Evolutionary conservation across 2,113 vertebrate genomes (phyloP).

Genomic region (Paraplagusia blochii): DNA sequence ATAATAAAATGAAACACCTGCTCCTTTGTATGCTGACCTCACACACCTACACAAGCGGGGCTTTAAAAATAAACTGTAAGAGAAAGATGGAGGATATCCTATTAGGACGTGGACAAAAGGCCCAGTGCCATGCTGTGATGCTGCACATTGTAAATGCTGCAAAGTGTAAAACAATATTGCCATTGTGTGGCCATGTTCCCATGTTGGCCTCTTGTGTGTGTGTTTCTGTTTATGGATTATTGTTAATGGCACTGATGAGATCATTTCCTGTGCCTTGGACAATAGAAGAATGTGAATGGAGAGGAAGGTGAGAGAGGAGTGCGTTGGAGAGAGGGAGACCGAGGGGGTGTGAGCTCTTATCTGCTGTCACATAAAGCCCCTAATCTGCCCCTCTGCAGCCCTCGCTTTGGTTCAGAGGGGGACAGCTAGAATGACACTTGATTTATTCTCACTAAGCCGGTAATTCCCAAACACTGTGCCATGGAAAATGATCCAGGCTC

Average conservation of each 20-base stretch:
- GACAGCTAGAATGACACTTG: background rate
- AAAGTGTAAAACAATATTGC: constrained; percentile 52
- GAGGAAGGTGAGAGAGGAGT: constrained; percentile 36
- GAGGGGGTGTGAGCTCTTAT: constrained; percentile 17
- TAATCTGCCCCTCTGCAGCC: constrained; percentile 48
- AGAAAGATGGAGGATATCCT: constrained; percentile 41
- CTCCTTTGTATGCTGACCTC: background rate
- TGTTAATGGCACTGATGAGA: constrained; percentile 46
- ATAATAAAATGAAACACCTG: constrained; percentile 1
- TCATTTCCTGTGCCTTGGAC: constrained; percentile 65
- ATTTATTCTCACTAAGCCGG: too few species aligned
- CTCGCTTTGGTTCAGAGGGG: too few species aligned
- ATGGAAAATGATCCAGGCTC: too few species aligned
- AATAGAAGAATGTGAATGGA: constrained; percentile 57
- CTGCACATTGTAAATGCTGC: constrained; percentile 24
- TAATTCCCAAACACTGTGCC: too few species aligned
- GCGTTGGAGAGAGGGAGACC: constrained; percentile 14
- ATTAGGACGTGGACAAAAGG: constrained; percentile 26
- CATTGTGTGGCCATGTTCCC: constrained; percentile 61
- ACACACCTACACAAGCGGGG: background rate
- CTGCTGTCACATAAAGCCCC: constrained; percentile 33
- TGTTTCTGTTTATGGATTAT: constrained; percentile 51
- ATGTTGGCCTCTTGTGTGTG: constrained; percentile 33
- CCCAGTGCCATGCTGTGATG: constrained; percentile 12
- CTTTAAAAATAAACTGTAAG: constrained; percentile 12